Base-by-base conservation (phyloP, 2,888 invertebrate genomes). In the Watsonalla binaria region DNA sequence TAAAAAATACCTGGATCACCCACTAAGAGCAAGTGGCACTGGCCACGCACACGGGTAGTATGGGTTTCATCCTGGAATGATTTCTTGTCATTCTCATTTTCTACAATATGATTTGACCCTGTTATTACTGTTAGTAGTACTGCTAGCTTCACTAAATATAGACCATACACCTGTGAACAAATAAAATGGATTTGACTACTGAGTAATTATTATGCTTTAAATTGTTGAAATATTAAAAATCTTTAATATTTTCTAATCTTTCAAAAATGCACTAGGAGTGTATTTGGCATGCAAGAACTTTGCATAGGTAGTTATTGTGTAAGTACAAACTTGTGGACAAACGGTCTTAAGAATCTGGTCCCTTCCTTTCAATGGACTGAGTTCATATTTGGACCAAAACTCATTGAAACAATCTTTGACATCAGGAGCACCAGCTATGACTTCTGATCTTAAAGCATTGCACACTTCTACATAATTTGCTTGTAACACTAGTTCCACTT, bases 91-190 rank as follows among this genome's bases (percentile, higher is more conserved):
- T 52, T 61, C 5, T 82, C 82, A 50, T 53, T 64, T 11, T 85
- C 90, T 24, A 70, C 66, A 33, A 71, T 64, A 54, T 86, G 84
- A 54, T 88, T 86, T 0, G 90, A 84, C 0, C 91, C 90, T 78
- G 87, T 78, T 73, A 91, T 84, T 0, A 92, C 86, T 24, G 92
- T 93, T 24, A 97, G 86, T 24, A 95, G 93, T 9, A 97, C 86
- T n/a, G 97, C 96, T 55, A 98, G 83, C 88, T 98, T 98, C 0
- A 97, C 95, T 53, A 95, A 87, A 79, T 96, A 96, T 70, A 98
- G 92, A n/a, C 97, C 97, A 81, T 95, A 97, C 4, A 97, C 93
- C 94, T 96, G 73, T 1, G 89, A 88, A 24, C 24, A 24, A 4
- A 24, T 24, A n/a, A n/a, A n/a, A n/a, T n/a, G n/a, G n/a, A n/a